Percentiles rank a stretch among this genome's conserved stretches.
Conservation (phyloP, 2,888 invertebrate species). For the Pseudolycoriella hygida region DNA sequence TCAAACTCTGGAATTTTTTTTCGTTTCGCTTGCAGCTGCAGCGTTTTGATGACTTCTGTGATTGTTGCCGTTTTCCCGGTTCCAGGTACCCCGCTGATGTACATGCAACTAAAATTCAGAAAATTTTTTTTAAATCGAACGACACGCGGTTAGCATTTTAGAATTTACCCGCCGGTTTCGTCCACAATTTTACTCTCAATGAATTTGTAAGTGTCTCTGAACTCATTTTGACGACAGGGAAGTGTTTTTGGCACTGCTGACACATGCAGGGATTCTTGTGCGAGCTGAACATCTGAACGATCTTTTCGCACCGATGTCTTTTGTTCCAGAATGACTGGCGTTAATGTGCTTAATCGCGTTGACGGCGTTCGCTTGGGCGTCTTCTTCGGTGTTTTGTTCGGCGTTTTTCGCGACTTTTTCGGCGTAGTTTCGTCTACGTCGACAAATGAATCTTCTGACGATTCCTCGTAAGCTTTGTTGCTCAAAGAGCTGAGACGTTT, state of each 20-base stretch:
- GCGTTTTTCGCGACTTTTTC: too few relatives aligned
- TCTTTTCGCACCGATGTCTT: too few relatives aligned
- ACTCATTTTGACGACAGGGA: constrained; percentile 68
- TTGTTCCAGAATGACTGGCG: too few relatives aligned
- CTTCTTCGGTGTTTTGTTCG: too few relatives aligned
- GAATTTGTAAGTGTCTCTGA: constrained; percentile 54
- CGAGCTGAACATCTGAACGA: constrained; percentile 28
- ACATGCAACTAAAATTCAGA: constrained; percentile 39
- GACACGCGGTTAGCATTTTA: too few relatives aligned
- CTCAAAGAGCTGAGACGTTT: too few relatives aligned
- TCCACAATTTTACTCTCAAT: constrained; percentile 53
- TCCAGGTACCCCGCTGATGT: constrained; percentile 26
- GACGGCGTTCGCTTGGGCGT: too few relatives aligned
- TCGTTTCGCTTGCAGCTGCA: constrained; percentile 38
- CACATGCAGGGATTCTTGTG: constrained; percentile 48
- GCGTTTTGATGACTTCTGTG: constrained; percentile 58
- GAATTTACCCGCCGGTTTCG: constrained; percentile 49
- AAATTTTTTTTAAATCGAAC: too few relatives aligned
- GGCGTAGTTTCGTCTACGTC: too few relatives aligned
- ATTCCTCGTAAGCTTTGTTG: too few relatives aligned
- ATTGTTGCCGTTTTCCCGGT: constrained; percentile 85
- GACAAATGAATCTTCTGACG: too few relatives aligned
- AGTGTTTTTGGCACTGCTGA: constrained; percentile 58
- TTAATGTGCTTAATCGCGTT: too few relatives aligned
- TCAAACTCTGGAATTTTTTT: constrained; percentile 49